Conservation (phyloP, 2,888 invertebrate species). For the Phyto melanocephala region DNA sequence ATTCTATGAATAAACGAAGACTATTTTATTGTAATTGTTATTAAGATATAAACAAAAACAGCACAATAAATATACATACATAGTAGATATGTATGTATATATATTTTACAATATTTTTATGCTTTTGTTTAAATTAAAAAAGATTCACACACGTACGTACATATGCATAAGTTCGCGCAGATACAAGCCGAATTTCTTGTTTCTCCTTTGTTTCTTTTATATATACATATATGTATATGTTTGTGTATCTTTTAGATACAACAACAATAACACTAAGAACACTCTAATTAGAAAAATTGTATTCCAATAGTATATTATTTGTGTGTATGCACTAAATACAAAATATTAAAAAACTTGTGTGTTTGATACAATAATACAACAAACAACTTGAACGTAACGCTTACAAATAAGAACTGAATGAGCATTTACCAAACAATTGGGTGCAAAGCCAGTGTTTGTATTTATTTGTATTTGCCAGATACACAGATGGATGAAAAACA, state of each 20-base stretch:
- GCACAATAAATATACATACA: no score
- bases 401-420: conserved; percentile 63
- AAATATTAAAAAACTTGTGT: neutral
- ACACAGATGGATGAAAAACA: conserved; percentile 30
- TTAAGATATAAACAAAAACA: neutral
- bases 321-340: conserved; percentile 10
- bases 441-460: conserved; percentile 58
- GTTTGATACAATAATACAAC: conserved; percentile 12
- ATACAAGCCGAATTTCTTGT: conserved; percentile 8
- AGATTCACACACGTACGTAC: neutral
- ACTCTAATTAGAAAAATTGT: conserved; percentile 28
- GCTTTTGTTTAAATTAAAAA: conserved; percentile 37
- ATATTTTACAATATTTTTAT: conserved; percentile 28
- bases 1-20: neutral
- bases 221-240: no score
- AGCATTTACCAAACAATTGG: conserved; percentile 56
- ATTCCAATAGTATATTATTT: conserved; percentile 2
- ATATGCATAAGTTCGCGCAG: neutral
- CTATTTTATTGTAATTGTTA: neutral
- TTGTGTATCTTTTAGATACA: conserved; percentile 37
- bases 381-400: conserved; percentile 61
- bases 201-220: conserved; percentile 19
- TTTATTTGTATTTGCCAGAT: conserved; percentile 54
- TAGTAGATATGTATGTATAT: neutral
- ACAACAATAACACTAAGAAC: conserved; percentile 24